These are phyloP conservation scores for Alauda arvensis DNA, from an alignment of 2,797 vertebrate species.

Conservation along the genomic window DNA sequence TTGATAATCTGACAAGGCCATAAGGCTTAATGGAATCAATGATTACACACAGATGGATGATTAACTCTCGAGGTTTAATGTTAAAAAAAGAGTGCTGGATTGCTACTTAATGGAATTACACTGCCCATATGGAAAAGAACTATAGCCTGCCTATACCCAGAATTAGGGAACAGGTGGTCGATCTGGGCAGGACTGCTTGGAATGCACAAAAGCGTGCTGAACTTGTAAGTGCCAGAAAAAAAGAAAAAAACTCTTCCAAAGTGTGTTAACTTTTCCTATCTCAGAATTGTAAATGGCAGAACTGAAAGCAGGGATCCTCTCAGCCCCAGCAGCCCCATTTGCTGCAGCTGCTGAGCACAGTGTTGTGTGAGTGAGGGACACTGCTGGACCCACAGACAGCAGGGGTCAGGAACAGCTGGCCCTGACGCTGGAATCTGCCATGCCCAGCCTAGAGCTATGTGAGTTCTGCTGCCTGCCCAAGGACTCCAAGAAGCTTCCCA, in stretches of 20 bases:
- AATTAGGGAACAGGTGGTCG: slow-evolving; percentile 80
- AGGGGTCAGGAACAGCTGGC: not conserved
- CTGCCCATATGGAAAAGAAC: slow-evolving; percentile 82
- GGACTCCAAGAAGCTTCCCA: not conserved
- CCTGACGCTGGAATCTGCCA: rapidly evolving
- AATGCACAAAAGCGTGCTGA: slow-evolving; percentile 75
- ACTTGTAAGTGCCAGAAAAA: slow-evolving; percentile 73
- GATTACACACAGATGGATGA: slow-evolving; percentile 84
- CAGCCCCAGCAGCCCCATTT: not conserved
- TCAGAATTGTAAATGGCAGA: slow-evolving; percentile 61
- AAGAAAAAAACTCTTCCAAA: slow-evolving; percentile 61
- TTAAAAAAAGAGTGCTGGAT: slow-evolving; percentile 77
- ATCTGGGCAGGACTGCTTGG: slow-evolving; percentile 78
- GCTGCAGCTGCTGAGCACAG: not conserved
- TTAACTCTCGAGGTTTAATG: slow-evolving; percentile 80
- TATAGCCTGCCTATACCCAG: slow-evolving; percentile 78
- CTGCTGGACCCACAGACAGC: rapidly evolving
- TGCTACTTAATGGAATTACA: slow-evolving; percentile 80
- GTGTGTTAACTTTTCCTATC: slow-evolving; percentile 68
- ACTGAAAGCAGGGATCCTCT: slow-evolving; percentile 33
- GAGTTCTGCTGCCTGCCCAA: rapidly evolving
- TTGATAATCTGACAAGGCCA: slow-evolving; percentile 83
- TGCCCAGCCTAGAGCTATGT: rapidly evolving
- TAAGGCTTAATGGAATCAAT: slow-evolving; percentile 83
- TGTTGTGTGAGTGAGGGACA: rapidly evolving